phyloP scores from a whole-genome alignment of 2,797 vertebrate species.

The Balearica regulorum region DNA sequence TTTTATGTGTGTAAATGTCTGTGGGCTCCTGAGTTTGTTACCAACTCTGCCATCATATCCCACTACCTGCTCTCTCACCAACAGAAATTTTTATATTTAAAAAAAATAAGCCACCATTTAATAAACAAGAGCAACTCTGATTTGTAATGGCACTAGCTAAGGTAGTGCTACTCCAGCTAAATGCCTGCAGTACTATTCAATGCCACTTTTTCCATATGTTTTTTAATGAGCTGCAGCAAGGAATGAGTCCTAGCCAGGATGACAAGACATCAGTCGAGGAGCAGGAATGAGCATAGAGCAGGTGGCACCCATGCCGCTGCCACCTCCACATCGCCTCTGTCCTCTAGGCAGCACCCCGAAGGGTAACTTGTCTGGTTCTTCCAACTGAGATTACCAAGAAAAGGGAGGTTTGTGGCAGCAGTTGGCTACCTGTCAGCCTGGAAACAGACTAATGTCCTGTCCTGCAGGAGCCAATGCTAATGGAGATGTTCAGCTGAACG shows the following conservation, averaged over 20 bases:
- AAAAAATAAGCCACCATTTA: neutral
- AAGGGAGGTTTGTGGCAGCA: neutral
- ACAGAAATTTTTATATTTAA: neutral
- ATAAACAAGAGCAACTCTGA: neutral
- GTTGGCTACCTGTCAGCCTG: neutral
- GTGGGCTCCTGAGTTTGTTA: neutral
- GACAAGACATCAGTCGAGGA: neutral
- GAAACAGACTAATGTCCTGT: rapidly evolving
- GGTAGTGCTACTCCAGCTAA: neutral
- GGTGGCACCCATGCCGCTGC: rapidly evolving
- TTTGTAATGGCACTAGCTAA: neutral
- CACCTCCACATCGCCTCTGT: rapidly evolving
- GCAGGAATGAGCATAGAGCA: neutral
- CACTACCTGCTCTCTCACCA: neutral
- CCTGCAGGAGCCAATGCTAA: neutral
- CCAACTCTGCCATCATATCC: neutral
- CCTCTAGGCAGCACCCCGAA: neutral
- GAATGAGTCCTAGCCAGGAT: neutral
- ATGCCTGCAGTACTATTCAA: neutral
- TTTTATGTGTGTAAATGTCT: neutral
- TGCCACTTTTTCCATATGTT: neutral
- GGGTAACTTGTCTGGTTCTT: neutral
- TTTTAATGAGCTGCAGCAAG: neutral
- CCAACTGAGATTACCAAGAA: neutral
- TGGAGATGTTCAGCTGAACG: rapidly evolving